phyloP scores from a whole-genome alignment of 2,797 vertebrate species.

The Mus spretus region DNA sequence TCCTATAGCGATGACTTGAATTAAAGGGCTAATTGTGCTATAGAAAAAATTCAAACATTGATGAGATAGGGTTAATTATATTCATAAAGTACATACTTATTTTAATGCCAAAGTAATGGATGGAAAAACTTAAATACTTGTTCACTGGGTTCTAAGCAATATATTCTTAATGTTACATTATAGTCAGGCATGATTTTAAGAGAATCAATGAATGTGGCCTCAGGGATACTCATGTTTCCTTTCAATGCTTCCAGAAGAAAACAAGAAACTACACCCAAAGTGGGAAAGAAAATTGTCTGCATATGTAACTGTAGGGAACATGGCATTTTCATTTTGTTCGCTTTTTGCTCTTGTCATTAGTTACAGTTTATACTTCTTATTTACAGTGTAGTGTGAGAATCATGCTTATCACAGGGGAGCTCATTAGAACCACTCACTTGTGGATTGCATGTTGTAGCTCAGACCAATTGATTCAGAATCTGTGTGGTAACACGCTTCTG shows the following conservation, averaged over 20 bases:
- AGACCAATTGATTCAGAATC: neutral
- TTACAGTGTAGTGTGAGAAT: neutral
- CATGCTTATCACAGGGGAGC: neutral
- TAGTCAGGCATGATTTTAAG: neutral
- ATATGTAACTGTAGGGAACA: neutral
- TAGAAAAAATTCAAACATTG: neutral
- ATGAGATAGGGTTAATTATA: neutral
- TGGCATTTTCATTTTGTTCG: neutral
- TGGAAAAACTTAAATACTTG: constrained; percentile 3
- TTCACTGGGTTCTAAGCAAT: neutral
- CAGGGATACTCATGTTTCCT: neutral
- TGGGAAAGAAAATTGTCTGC: neutral
- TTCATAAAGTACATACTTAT: neutral
- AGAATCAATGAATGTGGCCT: neutral
- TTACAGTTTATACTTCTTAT: neutral
- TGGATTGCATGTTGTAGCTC: neutral
- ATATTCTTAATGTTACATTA: neutral
- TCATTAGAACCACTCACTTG: neutral
- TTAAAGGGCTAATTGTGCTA: neutral
- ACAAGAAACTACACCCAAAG: neutral
- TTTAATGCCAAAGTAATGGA: neutral
- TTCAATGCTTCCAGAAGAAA: neutral
- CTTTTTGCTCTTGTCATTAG: neutral
- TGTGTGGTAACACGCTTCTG: neutral
- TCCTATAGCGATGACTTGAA: too few species aligned